These are phyloP conservation scores for Remorina albescens DNA, from an alignment of 2,797 vertebrate genomes.

Conservation along the genomic window DNA sequence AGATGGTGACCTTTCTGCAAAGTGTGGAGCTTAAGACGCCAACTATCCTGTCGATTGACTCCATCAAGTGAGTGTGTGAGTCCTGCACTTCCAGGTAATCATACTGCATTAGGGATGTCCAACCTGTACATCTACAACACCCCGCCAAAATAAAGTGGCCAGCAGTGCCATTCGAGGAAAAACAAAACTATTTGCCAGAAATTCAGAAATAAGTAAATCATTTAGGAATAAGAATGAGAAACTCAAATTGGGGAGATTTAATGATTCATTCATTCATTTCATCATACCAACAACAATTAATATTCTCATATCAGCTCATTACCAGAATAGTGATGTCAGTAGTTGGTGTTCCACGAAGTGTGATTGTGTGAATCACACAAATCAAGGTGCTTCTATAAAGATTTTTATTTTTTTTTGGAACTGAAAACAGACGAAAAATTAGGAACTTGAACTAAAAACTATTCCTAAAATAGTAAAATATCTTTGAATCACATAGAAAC, in stretches of 20 bases:
- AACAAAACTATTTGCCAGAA: constrained; percentile 14
- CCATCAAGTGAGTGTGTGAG: constrained; percentile 17
- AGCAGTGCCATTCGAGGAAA: constrained; percentile 18
- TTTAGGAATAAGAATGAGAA: constrained; percentile 3
- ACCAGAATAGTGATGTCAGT: constrained; percentile 14
- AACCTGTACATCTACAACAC: constrained; percentile 19
- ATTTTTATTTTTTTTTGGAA: neutral
- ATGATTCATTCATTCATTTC: constrained; percentile 21
- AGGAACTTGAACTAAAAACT: too few species aligned
- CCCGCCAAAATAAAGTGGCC: constrained; percentile 30
- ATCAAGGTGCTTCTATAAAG: neutral
- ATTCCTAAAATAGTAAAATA: too few species aligned
- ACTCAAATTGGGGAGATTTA: constrained; percentile 5
- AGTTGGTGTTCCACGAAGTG: constrained; percentile 5
- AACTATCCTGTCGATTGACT: constrained; percentile 34
- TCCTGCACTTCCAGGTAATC: constrained; percentile 29
- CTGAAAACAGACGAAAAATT: neutral
- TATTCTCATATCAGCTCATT: constrained; percentile 40
- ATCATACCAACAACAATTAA: constrained; percentile 23
- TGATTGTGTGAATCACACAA: constrained; percentile 10
- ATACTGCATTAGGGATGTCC: constrained; percentile 28
- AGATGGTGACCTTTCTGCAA: constrained; percentile 47
- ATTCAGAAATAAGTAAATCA: constrained; percentile 26
- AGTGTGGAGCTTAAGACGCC: constrained; percentile 18
- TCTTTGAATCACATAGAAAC: too few species aligned